phyloP scores from a whole-genome alignment of 2,797 vertebrate genomes.

The Darevskia mixta region DNA sequence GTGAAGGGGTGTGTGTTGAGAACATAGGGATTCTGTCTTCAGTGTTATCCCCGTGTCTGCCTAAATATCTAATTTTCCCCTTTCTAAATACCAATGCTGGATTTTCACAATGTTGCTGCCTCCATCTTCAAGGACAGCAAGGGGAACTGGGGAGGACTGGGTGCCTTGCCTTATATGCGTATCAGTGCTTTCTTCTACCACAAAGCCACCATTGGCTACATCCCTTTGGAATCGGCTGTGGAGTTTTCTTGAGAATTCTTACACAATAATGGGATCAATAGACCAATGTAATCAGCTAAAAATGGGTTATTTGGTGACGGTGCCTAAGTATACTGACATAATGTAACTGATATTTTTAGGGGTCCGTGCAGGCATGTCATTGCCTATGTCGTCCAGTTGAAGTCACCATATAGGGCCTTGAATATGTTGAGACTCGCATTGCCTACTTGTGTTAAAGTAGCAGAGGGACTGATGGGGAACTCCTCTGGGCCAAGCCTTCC shows the following conservation, averaged over 20 bases:
- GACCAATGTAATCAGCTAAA: neutral
- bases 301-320: neutral
- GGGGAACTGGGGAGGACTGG: neutral
- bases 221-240: neutral
- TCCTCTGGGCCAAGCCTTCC: neutral
- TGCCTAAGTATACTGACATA: neutral
- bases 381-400: neutral
- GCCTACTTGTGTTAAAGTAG: neutral
- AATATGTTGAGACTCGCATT: neutral
- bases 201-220: too few relatives aligned
- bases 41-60: neutral
- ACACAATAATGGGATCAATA: neutral
- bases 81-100: neutral
- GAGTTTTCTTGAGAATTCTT: rapidly evolving
- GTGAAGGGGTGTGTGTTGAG: too few relatives aligned
- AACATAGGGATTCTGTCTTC: neutral
- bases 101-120: neutral
- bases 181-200: too few relatives aligned
- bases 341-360: neutral
- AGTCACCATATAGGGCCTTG: too few relatives aligned
- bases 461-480: neutral
- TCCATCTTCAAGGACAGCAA: too few relatives aligned
- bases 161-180: neutral
- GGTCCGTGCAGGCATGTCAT: too few relatives aligned
- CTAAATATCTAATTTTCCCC: neutral